Conservation (phyloP, 1,140 invertebrate genomes). For the Pogonognathellus flavescens region DNA sequence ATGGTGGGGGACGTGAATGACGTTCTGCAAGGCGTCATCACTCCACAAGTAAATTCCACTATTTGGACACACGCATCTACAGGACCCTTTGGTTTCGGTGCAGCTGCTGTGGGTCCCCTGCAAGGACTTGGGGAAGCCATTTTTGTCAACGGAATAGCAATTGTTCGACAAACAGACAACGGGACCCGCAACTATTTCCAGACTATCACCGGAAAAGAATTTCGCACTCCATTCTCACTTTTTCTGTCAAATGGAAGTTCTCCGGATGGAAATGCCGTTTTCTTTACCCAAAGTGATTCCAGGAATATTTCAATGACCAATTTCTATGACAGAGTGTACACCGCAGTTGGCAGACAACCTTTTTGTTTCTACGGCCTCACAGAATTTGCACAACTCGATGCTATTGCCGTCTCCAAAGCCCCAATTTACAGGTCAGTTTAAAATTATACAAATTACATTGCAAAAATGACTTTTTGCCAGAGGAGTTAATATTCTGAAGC, state of each 20-base stretch:
- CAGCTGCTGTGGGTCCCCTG: conserved; percentile 18
- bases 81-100: conserved; percentile 46
- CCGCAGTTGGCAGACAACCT: not conserved
- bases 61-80: not conserved
- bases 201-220: not conserved
- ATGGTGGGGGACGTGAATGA: conserved; percentile 50
- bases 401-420: conserved; percentile 31
- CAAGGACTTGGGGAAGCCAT: conserved; percentile 29
- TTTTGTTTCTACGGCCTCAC: conserved; percentile 36
- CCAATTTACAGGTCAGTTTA: conserved; percentile 45
- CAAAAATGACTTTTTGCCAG: no score
- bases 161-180: conserved; percentile 39
- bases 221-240: conserved; percentile 38
- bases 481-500: no score
- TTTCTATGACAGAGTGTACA: conserved; percentile 17
- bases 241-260: not conserved
- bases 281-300: not conserved
- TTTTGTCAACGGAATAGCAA: conserved; percentile 6
- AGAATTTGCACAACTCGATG: conserved; percentile 35
- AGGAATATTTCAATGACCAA: not conserved
- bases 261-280: not conserved
- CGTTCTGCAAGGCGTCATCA: conserved; percentile 29
- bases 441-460: no score
- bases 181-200: not conserved
- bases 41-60: not conserved